Evolutionary conservation across 2,888 invertebrate genomes (phyloP).

Genomic region (Callyntrura sp.): DNA sequence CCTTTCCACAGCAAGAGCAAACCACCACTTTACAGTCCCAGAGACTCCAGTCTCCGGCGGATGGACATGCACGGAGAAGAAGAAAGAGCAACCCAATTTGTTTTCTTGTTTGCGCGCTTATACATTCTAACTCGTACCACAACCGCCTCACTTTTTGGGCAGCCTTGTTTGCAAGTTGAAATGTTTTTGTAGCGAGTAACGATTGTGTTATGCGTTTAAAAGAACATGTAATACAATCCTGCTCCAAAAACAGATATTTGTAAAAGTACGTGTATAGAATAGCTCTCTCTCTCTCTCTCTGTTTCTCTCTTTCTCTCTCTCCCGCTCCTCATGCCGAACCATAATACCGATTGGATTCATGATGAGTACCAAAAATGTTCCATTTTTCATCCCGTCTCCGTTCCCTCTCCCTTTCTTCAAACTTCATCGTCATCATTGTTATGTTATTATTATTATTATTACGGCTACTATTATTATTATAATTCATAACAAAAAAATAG

Average conservation of each 20-base stretch:
- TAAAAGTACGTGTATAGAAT: not conserved
- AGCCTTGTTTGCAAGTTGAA: constrained; percentile 17
- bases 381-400: constrained; percentile 31
- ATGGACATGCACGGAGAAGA: constrained; percentile 2
- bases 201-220: constrained; percentile 4
- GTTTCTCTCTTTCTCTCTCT: too few species aligned
- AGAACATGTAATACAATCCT: constrained; percentile 26
- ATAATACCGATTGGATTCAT: not conserved
- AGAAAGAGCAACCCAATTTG: constrained; percentile 1
- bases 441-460: constrained; percentile 42
- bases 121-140: not conserved
- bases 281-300: too few species aligned
- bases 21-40: not conserved
- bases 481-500: constrained; percentile 55
- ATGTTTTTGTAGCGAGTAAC: not conserved
- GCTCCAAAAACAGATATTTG: constrained; percentile 33
- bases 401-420: constrained; percentile 19
- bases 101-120: constrained; percentile 12
- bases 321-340: not conserved
- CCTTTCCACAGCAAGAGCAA: not conserved
- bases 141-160: not conserved
- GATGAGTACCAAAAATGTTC: constrained; percentile 33
- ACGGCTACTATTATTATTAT: constrained; percentile 37
- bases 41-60: not conserved
- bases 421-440: constrained; percentile 41